phyloP scores from a whole-genome alignment of 2,797 vertebrate genomes.

The Alca torda region DNA sequence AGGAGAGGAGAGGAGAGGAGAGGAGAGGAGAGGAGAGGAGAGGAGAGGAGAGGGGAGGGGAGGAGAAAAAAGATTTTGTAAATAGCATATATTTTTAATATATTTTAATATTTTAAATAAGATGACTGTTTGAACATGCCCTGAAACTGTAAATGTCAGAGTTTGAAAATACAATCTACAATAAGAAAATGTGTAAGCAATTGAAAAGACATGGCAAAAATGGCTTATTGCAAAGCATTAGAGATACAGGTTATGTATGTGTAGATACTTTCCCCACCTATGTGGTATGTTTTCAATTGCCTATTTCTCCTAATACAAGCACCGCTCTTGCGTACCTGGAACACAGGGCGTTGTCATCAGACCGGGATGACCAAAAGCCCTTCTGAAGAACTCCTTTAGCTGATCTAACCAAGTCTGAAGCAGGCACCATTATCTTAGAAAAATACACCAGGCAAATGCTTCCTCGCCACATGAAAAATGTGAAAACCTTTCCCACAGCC shows the following conservation, averaged over 20 bases:
- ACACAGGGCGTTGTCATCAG: background rate
- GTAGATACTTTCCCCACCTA: background rate
- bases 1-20: too few species aligned
- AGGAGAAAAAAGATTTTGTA: background rate
- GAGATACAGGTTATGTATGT: background rate
- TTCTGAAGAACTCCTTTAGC: background rate
- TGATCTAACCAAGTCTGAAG: background rate
- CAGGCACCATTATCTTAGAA: background rate
- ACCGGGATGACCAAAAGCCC: background rate
- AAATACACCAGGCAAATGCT: background rate
- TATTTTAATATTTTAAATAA: background rate
- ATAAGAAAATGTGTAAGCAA: background rate
- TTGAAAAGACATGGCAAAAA: background rate
- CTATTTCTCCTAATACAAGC: background rate
- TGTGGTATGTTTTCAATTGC: background rate
- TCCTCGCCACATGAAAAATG: background rate
- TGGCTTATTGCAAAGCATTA: background rate
- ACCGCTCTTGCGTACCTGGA: fast-evolving
- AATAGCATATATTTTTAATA: background rate
- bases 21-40: background rate
- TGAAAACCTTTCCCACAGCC: background rate
- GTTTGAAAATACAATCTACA: background rate
- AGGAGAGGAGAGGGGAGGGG: background rate
- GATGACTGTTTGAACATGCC: background rate
- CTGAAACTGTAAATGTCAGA: background rate